A percentile compares a stretch with the other conserved stretches of the same genome.
These are phyloP conservation scores for Ceratitis capitata DNA, from an alignment of 1,140 invertebrate species.

Conservation along the genomic window DNA sequence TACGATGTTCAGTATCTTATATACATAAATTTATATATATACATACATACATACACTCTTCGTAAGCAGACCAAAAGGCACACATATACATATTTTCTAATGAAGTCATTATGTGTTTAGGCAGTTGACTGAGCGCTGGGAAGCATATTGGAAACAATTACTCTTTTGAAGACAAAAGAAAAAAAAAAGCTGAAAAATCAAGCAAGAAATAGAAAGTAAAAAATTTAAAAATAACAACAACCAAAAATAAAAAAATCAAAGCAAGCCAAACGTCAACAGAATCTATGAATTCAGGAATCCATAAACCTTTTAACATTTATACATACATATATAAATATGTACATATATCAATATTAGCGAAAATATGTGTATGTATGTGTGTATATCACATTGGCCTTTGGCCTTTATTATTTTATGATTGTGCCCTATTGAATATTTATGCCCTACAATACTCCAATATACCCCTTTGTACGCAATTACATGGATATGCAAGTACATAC, in stretches of 20 bases:
- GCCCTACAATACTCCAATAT: background rate
- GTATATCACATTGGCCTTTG: background rate
- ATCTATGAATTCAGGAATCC: too few species aligned
- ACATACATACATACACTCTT: background rate
- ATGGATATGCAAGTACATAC: background rate
- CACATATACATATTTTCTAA: conserved; percentile 20
- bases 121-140: background rate
- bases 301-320: too few species aligned
- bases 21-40: too few species aligned
- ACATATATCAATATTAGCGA: background rate
- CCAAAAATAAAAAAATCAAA: background rate
- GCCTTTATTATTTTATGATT: conserved; percentile 10
- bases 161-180: background rate
- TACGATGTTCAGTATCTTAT: background rate
- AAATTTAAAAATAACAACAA: background rate
- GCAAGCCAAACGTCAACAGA: background rate
- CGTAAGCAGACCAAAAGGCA: background rate
- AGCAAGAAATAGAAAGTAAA: background rate
- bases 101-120: background rate
- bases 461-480: background rate
- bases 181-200: background rate
- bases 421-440: conserved; percentile 15
- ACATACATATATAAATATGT: background rate
- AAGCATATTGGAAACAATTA: conserved; percentile 1
- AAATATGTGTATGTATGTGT: background rate